Evolutionary conservation across 2,888 invertebrate genomes (phyloP).

Genomic region (Leptinotarsa peninsularis): DNA sequence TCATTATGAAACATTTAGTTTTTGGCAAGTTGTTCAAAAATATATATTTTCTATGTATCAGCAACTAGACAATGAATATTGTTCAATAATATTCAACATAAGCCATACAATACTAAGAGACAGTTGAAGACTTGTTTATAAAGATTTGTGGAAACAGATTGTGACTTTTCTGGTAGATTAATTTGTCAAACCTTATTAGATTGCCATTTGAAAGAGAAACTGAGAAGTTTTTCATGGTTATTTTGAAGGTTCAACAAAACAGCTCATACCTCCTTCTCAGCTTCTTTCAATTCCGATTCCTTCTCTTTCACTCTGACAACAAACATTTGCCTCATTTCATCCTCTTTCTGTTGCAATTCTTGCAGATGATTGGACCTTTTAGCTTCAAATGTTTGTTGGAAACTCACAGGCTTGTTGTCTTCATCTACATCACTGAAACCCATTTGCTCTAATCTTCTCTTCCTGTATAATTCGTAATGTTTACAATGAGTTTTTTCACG

Average conservation of each 20-base stretch:
- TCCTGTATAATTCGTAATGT: conserved; percentile 95
- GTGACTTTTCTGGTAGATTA: too few species aligned
- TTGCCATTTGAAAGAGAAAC: not conserved
- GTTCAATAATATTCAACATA: too few species aligned
- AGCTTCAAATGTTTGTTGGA: conserved; percentile 95
- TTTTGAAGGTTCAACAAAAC: not conserved
- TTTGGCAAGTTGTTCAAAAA: too few species aligned
- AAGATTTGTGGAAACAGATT: too few species aligned
- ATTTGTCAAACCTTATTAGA: too few species aligned
- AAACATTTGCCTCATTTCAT: conserved; percentile 99
- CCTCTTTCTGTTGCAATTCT: conserved; percentile 95
- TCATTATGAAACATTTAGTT: too few species aligned
- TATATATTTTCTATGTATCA: too few species aligned
- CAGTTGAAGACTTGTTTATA: too few species aligned
- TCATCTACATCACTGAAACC: conserved; percentile 95
- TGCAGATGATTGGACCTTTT: conserved; percentile 92
- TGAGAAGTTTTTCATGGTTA: too few species aligned
- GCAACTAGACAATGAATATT: too few species aligned
- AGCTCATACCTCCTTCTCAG: conserved; percentile 87
- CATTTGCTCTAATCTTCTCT: conserved; percentile 85
- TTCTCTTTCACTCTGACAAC: conserved; percentile 97
- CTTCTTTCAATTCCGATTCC: conserved; percentile 96
- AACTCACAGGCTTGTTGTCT: conserved; percentile 91
- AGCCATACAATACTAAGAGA: too few species aligned
- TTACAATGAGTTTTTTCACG: conserved; percentile 95